Evolutionary conservation across 2,888 invertebrate species (phyloP).

Genomic region (Drosophila infuscata): DNA sequence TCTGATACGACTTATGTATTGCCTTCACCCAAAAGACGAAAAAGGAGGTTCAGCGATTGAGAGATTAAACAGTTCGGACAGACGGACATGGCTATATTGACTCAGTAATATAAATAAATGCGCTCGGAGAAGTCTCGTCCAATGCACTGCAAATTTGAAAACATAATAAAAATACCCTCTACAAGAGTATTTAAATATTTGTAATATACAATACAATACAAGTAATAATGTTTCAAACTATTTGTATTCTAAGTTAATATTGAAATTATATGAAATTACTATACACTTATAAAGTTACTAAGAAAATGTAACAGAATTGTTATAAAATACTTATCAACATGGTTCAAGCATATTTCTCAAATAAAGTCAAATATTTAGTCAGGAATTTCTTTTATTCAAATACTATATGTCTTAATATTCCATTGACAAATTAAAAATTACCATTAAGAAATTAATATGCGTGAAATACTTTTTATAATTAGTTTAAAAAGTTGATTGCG

Average conservation of each 20-base stretch:
- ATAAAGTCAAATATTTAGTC: neutral
- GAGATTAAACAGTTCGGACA: neutral
- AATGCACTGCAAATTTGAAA: neutral
- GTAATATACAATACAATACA: neutral
- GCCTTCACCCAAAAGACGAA: neutral
- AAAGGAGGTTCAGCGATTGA: neutral
- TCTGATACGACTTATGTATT: neutral
- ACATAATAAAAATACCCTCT: neutral
- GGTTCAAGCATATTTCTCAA: neutral
- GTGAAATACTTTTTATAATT: slow-evolving; percentile 30
- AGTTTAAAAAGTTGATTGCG: slow-evolving; percentile 25
- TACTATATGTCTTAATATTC: slow-evolving; percentile 13
- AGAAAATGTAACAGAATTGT: neutral
- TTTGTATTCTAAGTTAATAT: neutral
- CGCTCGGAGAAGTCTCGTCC: neutral
- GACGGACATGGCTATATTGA: neutral
- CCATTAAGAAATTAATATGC: neutral
- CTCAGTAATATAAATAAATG: neutral
- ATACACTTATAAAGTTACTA: neutral
- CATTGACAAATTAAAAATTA: slow-evolving; percentile 6
- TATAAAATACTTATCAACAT: neutral
- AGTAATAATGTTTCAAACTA: neutral
- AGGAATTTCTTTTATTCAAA: slow-evolving; percentile 4
- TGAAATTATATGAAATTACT: neutral
- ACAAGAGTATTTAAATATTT: neutral